Evolutionary conservation across 2,888 invertebrate species (phyloP), one percentile per base, ranked within the genome.

Genomic region (Thecocarcelia acutangulata): DNA sequence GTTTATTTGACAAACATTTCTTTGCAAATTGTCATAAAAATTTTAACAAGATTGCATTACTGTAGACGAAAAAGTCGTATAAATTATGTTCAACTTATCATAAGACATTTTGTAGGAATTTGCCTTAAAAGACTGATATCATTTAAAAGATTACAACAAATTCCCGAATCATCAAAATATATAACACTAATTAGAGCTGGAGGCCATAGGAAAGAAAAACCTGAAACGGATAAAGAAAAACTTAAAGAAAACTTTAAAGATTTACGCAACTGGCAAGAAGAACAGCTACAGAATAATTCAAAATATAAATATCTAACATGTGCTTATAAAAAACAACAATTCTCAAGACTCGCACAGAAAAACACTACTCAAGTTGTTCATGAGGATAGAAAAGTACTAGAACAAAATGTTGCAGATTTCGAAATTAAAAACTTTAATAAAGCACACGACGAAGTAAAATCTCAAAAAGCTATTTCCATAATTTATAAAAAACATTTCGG

Each of bases 111-210:
- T 77, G 84, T 85, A 87, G 88, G 87, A 87, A 89, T 89, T 89
- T 88, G 88, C 89, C 88, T 86, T 87, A 89, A 89, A 89, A 89
- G 89, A 89, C 89, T 89, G 89, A 89, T 89, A 89, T 87, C 86
- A 88, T 88, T 89, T 88, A 88, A 86, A 83, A 87, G 88, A 88
- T 86, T 88, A 87, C 87, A 70, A 75, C 83, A 83, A 84, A 85
- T 85, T 87, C 86, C 86, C 75, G 66, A 72, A 33, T 33, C 33
- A 33, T 33, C 33, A 5, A 33, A 9, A 33, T 9, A 33, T 33
- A 8, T 5, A 8, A 3, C 4, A 33, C 33, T 8, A 17, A 37
- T 42, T 40, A 24, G 37, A 50, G 8, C 2, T 3, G 5, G 19
- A n/a, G n/a, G n/a, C 13, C 42, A 13, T 54, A n/a, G 0, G 3